phyloP scores from a whole-genome alignment of 2,888 invertebrate species.

The Galerucella pusilla region DNA sequence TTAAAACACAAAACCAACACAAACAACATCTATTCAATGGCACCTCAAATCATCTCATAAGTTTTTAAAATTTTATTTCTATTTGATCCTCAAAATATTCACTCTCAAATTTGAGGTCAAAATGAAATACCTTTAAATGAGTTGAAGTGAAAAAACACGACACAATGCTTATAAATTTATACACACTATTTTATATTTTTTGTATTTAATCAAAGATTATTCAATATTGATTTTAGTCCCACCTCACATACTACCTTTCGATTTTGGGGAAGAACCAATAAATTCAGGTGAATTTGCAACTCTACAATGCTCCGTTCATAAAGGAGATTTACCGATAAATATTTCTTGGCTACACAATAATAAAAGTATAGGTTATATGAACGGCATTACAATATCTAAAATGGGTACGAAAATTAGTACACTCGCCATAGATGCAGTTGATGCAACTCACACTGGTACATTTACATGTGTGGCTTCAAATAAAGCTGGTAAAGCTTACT shows the following conservation, averaged over 20 bases:
- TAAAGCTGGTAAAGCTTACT: slow-evolving; percentile 74
- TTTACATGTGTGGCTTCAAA: slow-evolving; percentile 80
- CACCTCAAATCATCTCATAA: too few relatives aligned
- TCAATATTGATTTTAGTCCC: slow-evolving; percentile 54
- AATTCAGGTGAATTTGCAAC: slow-evolving; percentile 77
- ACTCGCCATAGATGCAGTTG: slow-evolving; percentile 77
- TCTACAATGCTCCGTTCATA: slow-evolving; percentile 75
- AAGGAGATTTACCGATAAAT: slow-evolving; percentile 80
- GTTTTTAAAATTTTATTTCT: too few relatives aligned
- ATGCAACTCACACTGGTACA: slow-evolving; percentile 77
- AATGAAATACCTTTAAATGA: too few relatives aligned
- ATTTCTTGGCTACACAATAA: slow-evolving; percentile 81
- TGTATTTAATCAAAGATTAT: neutral
- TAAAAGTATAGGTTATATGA: slow-evolving; percentile 62
- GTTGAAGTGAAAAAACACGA: too few relatives aligned
- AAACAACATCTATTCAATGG: too few relatives aligned
- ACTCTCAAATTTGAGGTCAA: too few relatives aligned
- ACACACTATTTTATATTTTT: too few relatives aligned
- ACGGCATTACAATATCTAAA: slow-evolving; percentile 59
- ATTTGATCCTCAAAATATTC: too few relatives aligned
- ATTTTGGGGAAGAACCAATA: slow-evolving; percentile 70
- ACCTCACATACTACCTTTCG: slow-evolving; percentile 61
- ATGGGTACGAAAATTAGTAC: slow-evolving; percentile 71
- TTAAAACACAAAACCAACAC: too few relatives aligned
- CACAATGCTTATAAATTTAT: too few relatives aligned